These are phyloP conservation scores for Tricholaema leucomelas DNA, from an alignment of 2,113 vertebrate species.

Conservation along the genomic window DNA sequence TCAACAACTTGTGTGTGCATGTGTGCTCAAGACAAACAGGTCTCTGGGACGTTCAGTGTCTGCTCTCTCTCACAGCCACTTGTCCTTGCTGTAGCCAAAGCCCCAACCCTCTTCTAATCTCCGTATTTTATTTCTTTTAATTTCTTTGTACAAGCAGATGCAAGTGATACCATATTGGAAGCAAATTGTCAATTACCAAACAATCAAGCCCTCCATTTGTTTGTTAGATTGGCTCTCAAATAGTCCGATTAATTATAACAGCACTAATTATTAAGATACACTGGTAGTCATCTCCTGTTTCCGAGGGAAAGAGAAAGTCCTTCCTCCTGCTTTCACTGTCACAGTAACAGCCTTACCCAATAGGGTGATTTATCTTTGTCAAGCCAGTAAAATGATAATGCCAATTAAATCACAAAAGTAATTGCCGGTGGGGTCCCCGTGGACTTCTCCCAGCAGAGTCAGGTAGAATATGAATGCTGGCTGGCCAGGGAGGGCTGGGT, in stretches of 20 bases:
- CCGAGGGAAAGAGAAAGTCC: constrained; percentile 41
- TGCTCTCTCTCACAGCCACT: constrained; percentile 13
- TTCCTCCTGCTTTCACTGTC: constrained; percentile 57
- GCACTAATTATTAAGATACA: constrained; percentile 76
- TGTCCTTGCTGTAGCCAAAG: accelerated
- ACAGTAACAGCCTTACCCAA: constrained; percentile 67
- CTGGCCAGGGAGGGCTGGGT: constrained; percentile 12
- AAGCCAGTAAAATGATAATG: constrained; percentile 92
- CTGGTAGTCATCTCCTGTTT: constrained; percentile 66
- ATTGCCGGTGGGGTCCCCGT: constrained; percentile 83
- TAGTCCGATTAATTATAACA: constrained; percentile 75
- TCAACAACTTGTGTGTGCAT: not conserved
- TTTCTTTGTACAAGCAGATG: not conserved
- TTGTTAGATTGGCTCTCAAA: constrained; percentile 74
- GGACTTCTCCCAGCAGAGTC: constrained; percentile 80
- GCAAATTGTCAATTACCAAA: constrained; percentile 71
- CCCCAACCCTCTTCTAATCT: not conserved
- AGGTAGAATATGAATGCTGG: constrained; percentile 82
- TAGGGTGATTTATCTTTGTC: constrained; percentile 91
- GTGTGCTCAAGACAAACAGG: not conserved
- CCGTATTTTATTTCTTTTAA: not conserved
- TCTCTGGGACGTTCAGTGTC: constrained; percentile 11
- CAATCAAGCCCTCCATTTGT: constrained; percentile 71
- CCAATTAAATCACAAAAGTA: constrained; percentile 93
- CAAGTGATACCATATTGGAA: constrained; percentile 33